Evolutionary conservation across 2,113 vertebrate species (phyloP).

Genomic region (Tachysurus fulvidraco): DNA sequence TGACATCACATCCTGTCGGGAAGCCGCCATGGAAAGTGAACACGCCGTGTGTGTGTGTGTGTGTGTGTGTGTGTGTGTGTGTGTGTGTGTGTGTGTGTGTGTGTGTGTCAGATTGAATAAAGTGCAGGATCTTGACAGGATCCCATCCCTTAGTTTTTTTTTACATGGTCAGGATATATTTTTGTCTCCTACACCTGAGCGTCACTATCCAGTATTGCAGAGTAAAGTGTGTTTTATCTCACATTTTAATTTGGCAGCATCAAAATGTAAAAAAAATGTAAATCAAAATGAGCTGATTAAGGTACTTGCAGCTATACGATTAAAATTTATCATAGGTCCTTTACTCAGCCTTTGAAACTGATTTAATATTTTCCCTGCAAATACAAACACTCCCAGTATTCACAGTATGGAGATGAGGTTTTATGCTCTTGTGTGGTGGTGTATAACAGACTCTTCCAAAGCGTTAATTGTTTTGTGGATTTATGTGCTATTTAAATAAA

Average conservation of each 20-base stretch:
- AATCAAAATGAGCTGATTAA: no score
- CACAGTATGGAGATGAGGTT: neutral
- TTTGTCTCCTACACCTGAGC: neutral
- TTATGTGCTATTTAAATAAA: neutral
- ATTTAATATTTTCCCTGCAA: neutral
- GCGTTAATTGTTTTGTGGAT: neutral
- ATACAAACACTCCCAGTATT: neutral
- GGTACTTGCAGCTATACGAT: neutral
- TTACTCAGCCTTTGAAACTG: neutral
- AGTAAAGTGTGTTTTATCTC: neutral
- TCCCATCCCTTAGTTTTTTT: neutral
- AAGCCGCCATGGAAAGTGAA: neutral
- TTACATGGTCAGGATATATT: neutral
- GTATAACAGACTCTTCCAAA: neutral
- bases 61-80: neutral
- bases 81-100: neutral
- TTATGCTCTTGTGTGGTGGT: neutral
- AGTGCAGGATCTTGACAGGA: neutral
- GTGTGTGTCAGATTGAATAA: neutral
- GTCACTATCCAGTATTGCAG: neutral
- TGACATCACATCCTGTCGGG: slow-evolving; percentile 15
- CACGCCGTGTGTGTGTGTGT: no score
- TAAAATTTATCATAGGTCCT: no score
- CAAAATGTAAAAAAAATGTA: no score
- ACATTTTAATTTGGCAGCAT: neutral